Percentiles rank a stretch among this genome's conserved stretches.
Conservation (phyloP, 2,888 invertebrate genomes). For the Leucania comma region DNA sequence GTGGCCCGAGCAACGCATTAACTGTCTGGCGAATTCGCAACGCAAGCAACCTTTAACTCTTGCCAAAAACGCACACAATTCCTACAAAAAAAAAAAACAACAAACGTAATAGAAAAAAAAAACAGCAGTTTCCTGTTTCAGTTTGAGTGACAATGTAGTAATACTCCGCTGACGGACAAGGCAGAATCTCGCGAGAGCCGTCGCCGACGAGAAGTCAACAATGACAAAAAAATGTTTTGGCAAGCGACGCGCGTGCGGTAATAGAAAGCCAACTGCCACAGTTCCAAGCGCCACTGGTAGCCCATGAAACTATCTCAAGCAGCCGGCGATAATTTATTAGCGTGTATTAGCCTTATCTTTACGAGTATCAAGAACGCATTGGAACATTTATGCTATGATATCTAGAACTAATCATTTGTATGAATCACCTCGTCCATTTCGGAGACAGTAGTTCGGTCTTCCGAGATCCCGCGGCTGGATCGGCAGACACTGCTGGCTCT, state of each 20-base stretch:
- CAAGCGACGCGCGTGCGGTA: slow-evolving; percentile 76
- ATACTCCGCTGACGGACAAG: slow-evolving; percentile 72
- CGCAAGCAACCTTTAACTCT: slow-evolving; percentile 61
- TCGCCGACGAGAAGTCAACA: slow-evolving; percentile 75
- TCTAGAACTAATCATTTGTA: slow-evolving; percentile 64
- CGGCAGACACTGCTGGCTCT: slow-evolving; percentile 90
- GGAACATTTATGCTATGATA: slow-evolving; percentile 63
- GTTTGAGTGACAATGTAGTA: slow-evolving; percentile 77
- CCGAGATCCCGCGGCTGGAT: slow-evolving; percentile 90
- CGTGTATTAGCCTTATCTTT: slow-evolving; percentile 72
- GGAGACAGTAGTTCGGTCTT: slow-evolving; percentile 92
- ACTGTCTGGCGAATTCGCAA: slow-evolving; percentile 73
- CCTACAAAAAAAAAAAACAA: slow-evolving; percentile 68
- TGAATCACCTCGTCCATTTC: slow-evolving; percentile 92
- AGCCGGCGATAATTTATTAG: slow-evolving; percentile 79
- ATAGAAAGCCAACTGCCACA: slow-evolving; percentile 70
- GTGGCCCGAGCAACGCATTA: slow-evolving; percentile 73
- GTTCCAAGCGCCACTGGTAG: slow-evolving; percentile 75
- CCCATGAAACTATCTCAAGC: slow-evolving; percentile 73
- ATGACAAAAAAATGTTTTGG: slow-evolving; percentile 83
- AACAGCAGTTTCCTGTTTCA: slow-evolving; percentile 75
- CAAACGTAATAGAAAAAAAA: slow-evolving; percentile 67
- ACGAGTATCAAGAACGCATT: slow-evolving; percentile 70
- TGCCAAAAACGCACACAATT: slow-evolving; percentile 75
- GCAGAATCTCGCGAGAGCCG: slow-evolving; percentile 76